A percentile compares a stretch with the other conserved stretches of the same genome.
These are phyloP conservation scores for Amphiprion clarkii DNA, from an alignment of 2,797 vertebrate genomes.

Conservation along the genomic window DNA sequence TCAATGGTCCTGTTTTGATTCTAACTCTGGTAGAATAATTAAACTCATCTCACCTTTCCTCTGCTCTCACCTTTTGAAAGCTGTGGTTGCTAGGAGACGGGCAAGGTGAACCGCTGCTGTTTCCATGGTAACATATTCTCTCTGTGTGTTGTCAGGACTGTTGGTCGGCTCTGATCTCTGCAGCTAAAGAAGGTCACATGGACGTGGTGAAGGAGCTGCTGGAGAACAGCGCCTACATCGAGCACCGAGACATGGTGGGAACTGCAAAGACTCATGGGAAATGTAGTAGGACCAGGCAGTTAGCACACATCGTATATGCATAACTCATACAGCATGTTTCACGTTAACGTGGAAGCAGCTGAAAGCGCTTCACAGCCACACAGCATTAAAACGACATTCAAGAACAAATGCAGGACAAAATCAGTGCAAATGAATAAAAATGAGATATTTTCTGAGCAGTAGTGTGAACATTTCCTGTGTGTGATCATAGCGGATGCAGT, in stretches of 20 bases:
- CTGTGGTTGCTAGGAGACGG: slow-evolving; percentile 54
- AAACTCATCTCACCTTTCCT: neutral
- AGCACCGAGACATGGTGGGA: slow-evolving; percentile 96
- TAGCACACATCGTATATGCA: neutral
- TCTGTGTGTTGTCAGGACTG: slow-evolving; percentile 89
- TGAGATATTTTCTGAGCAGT: too few relatives aligned
- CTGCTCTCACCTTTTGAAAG: neutral
- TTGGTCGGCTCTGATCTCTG: slow-evolving; percentile 97
- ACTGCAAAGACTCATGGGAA: slow-evolving; percentile 37
- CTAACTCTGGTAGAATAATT: too few relatives aligned
- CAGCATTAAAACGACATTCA: too few relatives aligned
- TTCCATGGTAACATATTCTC: slow-evolving; percentile 65
- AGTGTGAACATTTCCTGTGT: too few relatives aligned
- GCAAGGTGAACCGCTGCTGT: slow-evolving; percentile 31
- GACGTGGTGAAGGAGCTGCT: slow-evolving; percentile 93
- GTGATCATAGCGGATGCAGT: neutral
- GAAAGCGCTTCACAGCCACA: too few relatives aligned
- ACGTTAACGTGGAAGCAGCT: neutral
- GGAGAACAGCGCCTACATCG: slow-evolving; percentile 89
- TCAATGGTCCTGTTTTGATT: too few relatives aligned
- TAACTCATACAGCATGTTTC: neutral
- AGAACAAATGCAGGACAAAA: too few relatives aligned
- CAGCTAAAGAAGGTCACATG: slow-evolving; percentile 94
- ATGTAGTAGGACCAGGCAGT: slow-evolving; percentile 2
- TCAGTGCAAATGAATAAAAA: too few relatives aligned